These are phyloP conservation scores for Apostichopus japonicus DNA, from an alignment of 35 echinoderm and acorn worm species.

Conservation along the genomic window DNA sequence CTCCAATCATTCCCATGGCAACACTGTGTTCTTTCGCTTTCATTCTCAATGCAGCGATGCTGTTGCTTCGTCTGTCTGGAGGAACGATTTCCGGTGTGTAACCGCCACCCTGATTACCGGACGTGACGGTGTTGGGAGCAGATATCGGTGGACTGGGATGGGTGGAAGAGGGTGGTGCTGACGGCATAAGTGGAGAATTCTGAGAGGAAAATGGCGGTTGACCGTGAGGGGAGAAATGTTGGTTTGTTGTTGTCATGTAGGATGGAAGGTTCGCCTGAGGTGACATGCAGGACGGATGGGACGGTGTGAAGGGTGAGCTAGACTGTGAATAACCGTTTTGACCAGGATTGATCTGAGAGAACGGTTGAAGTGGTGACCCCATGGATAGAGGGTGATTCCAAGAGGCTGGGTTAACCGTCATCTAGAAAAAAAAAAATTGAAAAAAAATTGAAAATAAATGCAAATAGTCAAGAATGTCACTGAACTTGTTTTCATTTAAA, in stretches of 20 bases:
- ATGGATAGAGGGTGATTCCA: conserved; percentile 64
- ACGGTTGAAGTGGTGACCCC: conserved; percentile 58
- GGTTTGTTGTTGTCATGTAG: conserved; percentile 87
- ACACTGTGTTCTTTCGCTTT: conserved; percentile 96
- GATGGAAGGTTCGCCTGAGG: conserved; percentile 81
- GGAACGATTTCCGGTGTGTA: conserved; percentile 55
- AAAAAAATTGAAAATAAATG: neutral
- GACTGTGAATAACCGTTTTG: conserved; percentile 39
- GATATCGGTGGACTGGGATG: conserved; percentile 46
- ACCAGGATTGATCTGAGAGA: conserved; percentile 53
- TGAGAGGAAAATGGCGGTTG: conserved; percentile 65
- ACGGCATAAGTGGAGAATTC: conserved; percentile 45
- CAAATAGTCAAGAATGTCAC: too few species aligned
- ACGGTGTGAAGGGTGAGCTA: conserved; percentile 8
- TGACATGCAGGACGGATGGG: conserved; percentile 90
- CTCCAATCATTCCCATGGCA: conserved; percentile 92
- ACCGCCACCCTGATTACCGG: conserved; percentile 33
- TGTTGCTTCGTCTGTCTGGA: conserved; percentile 84
- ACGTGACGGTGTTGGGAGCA: conserved; percentile 18
- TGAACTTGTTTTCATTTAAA: too few species aligned
- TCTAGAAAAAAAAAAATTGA: neutral
- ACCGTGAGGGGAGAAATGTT: conserved; percentile 49
- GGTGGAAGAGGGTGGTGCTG: conserved; percentile 14
- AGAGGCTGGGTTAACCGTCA: conserved; percentile 57
- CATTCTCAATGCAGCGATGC: conserved; percentile 90